Conservation (phyloP, 92 coral and sea anemone species). For the Paragorgia papillata region DNA sequence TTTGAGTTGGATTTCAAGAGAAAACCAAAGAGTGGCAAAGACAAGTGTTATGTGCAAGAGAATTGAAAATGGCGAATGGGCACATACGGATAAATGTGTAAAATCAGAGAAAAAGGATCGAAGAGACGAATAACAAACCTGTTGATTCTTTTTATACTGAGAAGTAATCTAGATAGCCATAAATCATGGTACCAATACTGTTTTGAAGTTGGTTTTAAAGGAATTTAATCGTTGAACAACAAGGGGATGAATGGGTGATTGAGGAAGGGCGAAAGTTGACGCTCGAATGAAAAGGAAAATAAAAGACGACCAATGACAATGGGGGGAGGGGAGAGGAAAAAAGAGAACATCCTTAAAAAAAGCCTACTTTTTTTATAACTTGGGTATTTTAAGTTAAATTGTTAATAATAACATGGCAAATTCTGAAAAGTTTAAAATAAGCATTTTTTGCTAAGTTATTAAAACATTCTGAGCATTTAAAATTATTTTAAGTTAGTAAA, state of each 20-base stretch:
- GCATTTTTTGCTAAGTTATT: neutral
- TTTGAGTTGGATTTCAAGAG: neutral
- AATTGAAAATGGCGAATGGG: slow-evolving; percentile 13
- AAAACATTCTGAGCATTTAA: too few species aligned
- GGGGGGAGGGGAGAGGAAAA: neutral
- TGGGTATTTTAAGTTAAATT: neutral
- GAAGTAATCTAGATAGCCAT: neutral
- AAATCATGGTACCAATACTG: neutral
- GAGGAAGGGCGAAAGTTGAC: slow-evolving; percentile 43
- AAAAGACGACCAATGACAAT: slow-evolving; percentile 11
- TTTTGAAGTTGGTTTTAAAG: neutral
- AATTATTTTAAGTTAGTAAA: too few species aligned
- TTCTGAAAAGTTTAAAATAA: neutral
- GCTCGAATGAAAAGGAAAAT: slow-evolving; percentile 35
- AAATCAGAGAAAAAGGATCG: neutral
- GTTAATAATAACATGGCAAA: too few species aligned
- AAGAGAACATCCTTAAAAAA: neutral
- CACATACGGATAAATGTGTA: neutral
- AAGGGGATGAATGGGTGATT: slow-evolving; percentile 31
- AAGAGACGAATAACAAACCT: neutral
- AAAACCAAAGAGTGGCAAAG: neutral
- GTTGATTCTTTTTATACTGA: neutral
- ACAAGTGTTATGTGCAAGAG: neutral
- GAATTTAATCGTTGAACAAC: neutral
- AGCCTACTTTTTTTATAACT: neutral